Evolutionary conservation across 2,113 vertebrate genomes (phyloP), one percentile per base, ranked within the genome.

Genomic region (Spheniscus mendiculus): DNA sequence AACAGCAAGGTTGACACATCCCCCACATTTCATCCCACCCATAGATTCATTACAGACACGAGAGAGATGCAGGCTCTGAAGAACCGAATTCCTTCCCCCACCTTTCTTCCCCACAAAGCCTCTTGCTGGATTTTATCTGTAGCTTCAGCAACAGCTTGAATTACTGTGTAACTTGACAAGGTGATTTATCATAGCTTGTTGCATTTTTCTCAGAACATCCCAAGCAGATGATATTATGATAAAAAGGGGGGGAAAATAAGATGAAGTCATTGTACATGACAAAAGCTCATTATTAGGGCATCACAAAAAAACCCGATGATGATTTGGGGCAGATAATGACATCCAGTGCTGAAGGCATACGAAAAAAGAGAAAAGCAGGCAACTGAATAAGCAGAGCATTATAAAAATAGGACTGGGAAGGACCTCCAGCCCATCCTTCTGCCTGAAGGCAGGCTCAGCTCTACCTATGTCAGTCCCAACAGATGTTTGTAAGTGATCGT

Each of bases 121-220:
- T 81, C 83, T 89, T 55, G 6, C 78, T 91, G 94, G 82, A 86
- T 96, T 97, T 94, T 87, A 90, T 85, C 94, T 55, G 53, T 85
- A 89, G 85, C 95, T 97, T 96, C 87, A 94, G 91, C 91, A 96
- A 77, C 93, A 96, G 94, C 93, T 95, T 96, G 94, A 94, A 88
- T 93, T 96, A 42, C 89, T 32, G 73, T 40, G 74, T 49, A 89
- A 40, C 89, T 93, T 97, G 97, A 97, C 95, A 97, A 80, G 93
- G 94, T 94, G 95, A 97, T 97, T 97, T 96, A 97, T 96, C 94
- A 95, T 79, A 70, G 89, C 94, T 96, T 91, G 94, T 95, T 96
- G 97, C 84, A 55, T 96, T 94, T 94, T 91, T 69, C 96, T 95
- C 78, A 38, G 62, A 94, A 95, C 87, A 83, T 91, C 91, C 93